Conservation (phyloP, 2,797 vertebrate genomes). For the Enteromius radiatus region DNA sequence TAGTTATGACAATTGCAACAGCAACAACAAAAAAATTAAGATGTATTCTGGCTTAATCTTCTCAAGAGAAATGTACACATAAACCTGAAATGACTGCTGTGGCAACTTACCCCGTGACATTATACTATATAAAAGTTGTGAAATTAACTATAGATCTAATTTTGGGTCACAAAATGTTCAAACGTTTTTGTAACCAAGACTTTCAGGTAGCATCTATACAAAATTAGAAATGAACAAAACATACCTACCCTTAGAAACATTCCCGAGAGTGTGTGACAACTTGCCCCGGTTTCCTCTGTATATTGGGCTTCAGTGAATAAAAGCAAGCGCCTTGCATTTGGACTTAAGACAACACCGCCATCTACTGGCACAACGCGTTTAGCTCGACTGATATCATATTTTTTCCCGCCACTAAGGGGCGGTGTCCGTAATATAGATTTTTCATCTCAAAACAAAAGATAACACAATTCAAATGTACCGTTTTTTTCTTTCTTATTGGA, state of each 20-base stretch:
- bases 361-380: background rate
- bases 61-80: background rate
- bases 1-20: background rate
- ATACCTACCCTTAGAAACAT: background rate
- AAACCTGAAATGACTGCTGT: background rate
- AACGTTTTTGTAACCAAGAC: background rate
- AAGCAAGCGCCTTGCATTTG: background rate
- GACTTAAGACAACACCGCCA: background rate
- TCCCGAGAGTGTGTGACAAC: background rate
- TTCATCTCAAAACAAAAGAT: background rate
- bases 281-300: background rate
- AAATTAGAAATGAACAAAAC: background rate
- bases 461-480: background rate
- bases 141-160: background rate
- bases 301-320: background rate
- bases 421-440: background rate
- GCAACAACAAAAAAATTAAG: background rate
- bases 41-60: background rate
- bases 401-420: background rate
- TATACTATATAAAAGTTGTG: too few relatives aligned
- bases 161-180: background rate
- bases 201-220: background rate
- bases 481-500: too few relatives aligned
- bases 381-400: background rate
- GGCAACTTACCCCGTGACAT: background rate